Percentiles rank a stretch among this genome's conserved stretches.
phyloP scores from a whole-genome alignment of 2,888 invertebrate genomes.

The Xiphydria camelus region DNA sequence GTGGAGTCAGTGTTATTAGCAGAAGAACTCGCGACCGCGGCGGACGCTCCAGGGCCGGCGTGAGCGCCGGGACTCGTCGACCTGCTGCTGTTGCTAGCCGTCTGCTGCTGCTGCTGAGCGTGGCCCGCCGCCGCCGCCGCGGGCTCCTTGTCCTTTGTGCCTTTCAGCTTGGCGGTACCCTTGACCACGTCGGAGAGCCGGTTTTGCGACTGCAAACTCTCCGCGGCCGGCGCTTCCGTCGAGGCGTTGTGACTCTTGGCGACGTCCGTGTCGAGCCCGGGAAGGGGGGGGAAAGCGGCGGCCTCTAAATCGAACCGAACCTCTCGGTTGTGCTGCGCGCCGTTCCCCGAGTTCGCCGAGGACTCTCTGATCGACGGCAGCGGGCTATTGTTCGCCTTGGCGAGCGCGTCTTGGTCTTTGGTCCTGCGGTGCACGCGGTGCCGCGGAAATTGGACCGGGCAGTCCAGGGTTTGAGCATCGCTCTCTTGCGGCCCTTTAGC shows the following conservation, averaged over 20 bases:
- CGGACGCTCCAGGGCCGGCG: constrained; percentile 19
- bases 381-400: constrained; percentile 45
- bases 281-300: constrained; percentile 79
- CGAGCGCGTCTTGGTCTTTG: constrained; percentile 51
- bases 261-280: constrained; percentile 63
- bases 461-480: constrained; percentile 41
- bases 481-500: constrained; percentile 38
- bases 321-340: constrained; percentile 58
- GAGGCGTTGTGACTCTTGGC: constrained; percentile 42
- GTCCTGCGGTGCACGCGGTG: constrained; percentile 55
- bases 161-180: constrained; percentile 68
- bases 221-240: constrained; percentile 39
- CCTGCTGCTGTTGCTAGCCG: constrained; percentile 44
- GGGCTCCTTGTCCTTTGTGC: constrained; percentile 52
- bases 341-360: constrained; percentile 19
- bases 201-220: constrained; percentile 59
- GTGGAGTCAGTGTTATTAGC: constrained; percentile 45
- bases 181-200: constrained; percentile 81
- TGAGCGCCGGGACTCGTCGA: constrained; percentile 43
- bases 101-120: constrained; percentile 23
- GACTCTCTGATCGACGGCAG: constrained; percentile 50
- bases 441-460: constrained; percentile 47
- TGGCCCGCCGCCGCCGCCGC: constrained; percentile 22
- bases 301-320: constrained; percentile 79
- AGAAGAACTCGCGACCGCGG: constrained; percentile 20